phyloP scores from a whole-genome alignment of 2,113 vertebrate species.

The Prietella phreatophila region DNA sequence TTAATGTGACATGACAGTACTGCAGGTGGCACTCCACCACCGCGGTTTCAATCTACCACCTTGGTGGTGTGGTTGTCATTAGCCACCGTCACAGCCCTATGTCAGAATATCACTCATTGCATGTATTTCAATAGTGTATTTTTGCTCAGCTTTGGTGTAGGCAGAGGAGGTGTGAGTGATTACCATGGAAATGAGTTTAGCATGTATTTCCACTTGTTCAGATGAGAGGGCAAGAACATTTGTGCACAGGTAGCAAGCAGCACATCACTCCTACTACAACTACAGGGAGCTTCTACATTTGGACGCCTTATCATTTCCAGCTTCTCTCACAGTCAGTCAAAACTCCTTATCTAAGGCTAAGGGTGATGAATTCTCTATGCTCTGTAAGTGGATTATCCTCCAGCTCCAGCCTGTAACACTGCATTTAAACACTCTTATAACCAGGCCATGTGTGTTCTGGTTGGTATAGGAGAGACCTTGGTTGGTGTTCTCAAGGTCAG shows the following conservation, averaged over 20 bases:
- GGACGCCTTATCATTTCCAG: constrained; percentile 47
- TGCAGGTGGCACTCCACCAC: no score
- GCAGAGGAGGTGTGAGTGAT: neutral
- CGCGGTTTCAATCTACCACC: no score
- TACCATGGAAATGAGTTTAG: constrained; percentile 9
- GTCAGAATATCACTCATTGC: constrained; percentile 28
- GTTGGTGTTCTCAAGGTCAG: neutral
- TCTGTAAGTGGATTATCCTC: constrained; percentile 57
- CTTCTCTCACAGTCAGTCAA: constrained; percentile 42
- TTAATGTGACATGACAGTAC: no score
- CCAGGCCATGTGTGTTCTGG: constrained; percentile 6
- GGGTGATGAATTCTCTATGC: constrained; percentile 51
- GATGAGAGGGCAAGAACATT: neutral
- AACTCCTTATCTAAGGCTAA: constrained; percentile 46
- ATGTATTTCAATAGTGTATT: constrained; percentile 55
- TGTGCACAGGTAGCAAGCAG: constrained; percentile 27
- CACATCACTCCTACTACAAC: constrained; percentile 13
- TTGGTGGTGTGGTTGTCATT: no score
- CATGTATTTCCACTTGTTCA: neutral
- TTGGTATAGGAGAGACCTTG: neutral
- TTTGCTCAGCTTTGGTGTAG: constrained; percentile 30
- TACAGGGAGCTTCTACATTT: constrained; percentile 31
- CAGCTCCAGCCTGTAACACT: constrained; percentile 54
- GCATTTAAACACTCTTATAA: constrained; percentile 53
- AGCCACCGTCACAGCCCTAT: no score